These are phyloP conservation scores for Strigops habroptila DNA, from an alignment of 2,113 vertebrate genomes.

Conservation along the genomic window DNA sequence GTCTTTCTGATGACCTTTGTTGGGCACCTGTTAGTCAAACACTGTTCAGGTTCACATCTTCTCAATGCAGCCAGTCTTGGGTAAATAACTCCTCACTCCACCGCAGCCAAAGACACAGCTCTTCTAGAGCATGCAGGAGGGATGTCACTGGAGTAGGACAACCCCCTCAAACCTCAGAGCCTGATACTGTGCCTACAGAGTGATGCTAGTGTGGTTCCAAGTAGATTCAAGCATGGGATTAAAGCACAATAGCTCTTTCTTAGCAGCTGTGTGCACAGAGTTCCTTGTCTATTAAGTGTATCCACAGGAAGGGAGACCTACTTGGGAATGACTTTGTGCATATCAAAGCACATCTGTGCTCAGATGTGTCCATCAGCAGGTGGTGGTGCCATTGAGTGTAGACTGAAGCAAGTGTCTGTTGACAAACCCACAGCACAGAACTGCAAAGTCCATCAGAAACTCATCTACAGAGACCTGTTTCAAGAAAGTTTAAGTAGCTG, in stretches of 20 bases:
- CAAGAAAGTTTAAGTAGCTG: neutral
- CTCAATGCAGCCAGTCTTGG: neutral
- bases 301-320: neutral
- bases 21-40: conserved; percentile 1
- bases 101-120: neutral
- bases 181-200: neutral
- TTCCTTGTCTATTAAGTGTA: neutral
- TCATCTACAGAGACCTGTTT: neutral
- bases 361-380: neutral
- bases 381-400: neutral
- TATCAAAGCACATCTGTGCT: neutral
- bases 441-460: neutral
- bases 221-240: neutral
- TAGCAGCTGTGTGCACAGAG: neutral
- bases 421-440: neutral
- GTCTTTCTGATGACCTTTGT: neutral
- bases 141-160: neutral
- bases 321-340: neutral
- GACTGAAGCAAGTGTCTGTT: neutral
- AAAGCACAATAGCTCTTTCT: neutral
- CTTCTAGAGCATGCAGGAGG: neutral
- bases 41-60: neutral
- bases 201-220: neutral
- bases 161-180: neutral
- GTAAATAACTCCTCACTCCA: neutral